These are phyloP conservation scores for Brenthis hecate DNA, from an alignment of 2,888 invertebrate species.

Conservation along the genomic window DNA sequence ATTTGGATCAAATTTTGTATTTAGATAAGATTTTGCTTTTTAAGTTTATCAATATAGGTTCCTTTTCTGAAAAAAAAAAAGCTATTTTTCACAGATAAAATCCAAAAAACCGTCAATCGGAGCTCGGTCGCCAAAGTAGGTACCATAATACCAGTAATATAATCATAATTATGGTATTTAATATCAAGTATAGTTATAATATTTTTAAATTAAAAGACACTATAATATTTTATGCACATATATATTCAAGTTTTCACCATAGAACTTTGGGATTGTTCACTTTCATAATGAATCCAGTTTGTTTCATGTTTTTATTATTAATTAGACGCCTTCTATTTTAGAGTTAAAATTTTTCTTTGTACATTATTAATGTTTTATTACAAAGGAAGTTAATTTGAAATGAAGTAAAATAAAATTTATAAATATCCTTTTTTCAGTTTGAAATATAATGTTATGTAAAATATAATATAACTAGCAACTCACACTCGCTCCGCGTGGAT, in stretches of 20 bases:
- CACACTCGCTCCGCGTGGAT: too few relatives aligned
- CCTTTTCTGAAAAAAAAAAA: too few relatives aligned
- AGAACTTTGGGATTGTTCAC: slow-evolving; percentile 8
- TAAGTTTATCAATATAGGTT: too few relatives aligned
- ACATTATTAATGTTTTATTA: slow-evolving; percentile 22
- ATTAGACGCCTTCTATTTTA: slow-evolving; percentile 26
- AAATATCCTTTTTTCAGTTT: not conserved
- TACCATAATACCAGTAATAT: too few relatives aligned
- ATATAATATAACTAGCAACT: not conserved
- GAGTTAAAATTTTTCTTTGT: slow-evolving; percentile 17
- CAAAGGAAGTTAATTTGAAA: slow-evolving; percentile 22
- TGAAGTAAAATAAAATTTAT: slow-evolving; percentile 10
- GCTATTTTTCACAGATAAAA: too few relatives aligned
- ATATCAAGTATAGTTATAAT: too few relatives aligned
- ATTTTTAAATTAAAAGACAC: not conserved
- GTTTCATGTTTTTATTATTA: slow-evolving; percentile 25
- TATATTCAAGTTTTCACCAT: slow-evolving; percentile 4
- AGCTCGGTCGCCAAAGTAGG: too few relatives aligned
- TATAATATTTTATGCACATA: not conserved
- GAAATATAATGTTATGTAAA: not conserved
- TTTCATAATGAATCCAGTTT: slow-evolving; percentile 23
- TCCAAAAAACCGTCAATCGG: too few relatives aligned
- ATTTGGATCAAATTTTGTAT: too few relatives aligned
- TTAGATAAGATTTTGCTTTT: too few relatives aligned
- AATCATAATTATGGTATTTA: too few relatives aligned